phyloP scores from a whole-genome alignment of 2,113 vertebrate genomes.

The Pyrgilauda ruficollis region DNA sequence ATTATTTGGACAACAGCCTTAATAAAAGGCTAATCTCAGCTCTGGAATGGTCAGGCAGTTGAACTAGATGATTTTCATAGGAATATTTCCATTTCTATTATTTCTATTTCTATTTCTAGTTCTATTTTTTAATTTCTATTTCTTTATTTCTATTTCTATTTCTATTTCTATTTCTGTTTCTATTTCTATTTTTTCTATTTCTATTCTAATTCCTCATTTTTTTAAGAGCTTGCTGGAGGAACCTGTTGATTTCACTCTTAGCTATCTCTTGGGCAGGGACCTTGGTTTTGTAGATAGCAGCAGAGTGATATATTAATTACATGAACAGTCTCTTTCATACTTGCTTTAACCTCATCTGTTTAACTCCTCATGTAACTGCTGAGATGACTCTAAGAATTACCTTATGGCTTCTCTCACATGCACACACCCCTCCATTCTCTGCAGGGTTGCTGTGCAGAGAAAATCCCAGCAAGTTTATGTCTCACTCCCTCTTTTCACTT shows the following conservation, averaged over 20 bases:
- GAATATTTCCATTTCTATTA: background rate
- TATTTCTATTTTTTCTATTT: background rate
- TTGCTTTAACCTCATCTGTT: background rate
- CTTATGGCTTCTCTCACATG: background rate
- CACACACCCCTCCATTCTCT: background rate
- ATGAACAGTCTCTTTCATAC: background rate
- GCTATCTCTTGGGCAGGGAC: background rate
- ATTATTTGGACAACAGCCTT: background rate
- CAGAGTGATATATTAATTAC: background rate
- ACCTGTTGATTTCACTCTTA: background rate
- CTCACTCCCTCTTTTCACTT: background rate
- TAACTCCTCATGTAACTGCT: background rate
- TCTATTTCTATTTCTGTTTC: background rate
- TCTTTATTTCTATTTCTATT: background rate
- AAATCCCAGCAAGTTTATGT: background rate
- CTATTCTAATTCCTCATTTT: background rate
- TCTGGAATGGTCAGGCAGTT: background rate
- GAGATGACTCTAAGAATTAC: background rate
- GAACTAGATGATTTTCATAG: no score
- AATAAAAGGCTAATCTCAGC: background rate
- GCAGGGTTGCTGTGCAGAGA: background rate
- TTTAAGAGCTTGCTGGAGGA: background rate
- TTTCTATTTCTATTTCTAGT: background rate
- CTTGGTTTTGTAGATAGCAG: background rate
- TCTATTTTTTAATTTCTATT: background rate